Percentiles rank a stretch among this genome's conserved stretches.
phyloP scores from a whole-genome alignment of 2,888 invertebrate genomes.

The Noctua pronuba region DNA sequence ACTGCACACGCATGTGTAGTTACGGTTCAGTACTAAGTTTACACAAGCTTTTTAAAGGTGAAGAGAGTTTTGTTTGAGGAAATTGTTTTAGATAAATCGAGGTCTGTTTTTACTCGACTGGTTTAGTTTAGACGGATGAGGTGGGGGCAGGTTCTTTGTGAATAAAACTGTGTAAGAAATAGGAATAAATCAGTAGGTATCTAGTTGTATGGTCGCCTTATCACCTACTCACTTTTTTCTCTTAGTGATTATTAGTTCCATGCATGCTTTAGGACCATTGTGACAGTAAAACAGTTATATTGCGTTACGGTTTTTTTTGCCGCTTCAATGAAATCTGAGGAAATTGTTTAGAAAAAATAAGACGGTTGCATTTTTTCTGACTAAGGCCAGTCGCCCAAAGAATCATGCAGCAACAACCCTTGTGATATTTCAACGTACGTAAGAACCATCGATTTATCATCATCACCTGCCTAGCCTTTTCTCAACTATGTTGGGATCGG shows the following conservation, averaged over 20 bases:
- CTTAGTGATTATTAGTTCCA: not conserved
- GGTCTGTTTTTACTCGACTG: slow-evolving; percentile 12
- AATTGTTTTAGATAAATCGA: slow-evolving; percentile 52
- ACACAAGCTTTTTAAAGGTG: slow-evolving; percentile 52
- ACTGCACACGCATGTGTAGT: slow-evolving; percentile 48
- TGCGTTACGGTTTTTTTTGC: too few relatives aligned
- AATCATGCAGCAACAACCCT: too few relatives aligned
- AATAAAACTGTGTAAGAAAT: not conserved
- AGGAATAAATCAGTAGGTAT: not conserved
- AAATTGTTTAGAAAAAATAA: too few relatives aligned
- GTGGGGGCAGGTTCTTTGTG: not conserved
- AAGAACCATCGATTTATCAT: too few relatives aligned
- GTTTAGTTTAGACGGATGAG: not conserved
- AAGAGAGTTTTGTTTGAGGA: slow-evolving; percentile 28
- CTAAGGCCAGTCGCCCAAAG: too few relatives aligned
- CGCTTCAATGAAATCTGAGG: too few relatives aligned
- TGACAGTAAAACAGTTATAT: not conserved
- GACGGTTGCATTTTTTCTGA: too few relatives aligned
- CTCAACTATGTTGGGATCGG: too few relatives aligned
- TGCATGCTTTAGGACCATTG: not conserved
- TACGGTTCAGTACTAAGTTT: slow-evolving; percentile 43
- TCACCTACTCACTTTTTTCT: too few relatives aligned
- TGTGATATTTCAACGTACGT: too few relatives aligned
- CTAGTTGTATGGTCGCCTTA: not conserved
- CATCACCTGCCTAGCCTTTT: too few relatives aligned